Base-by-base conservation (phyloP, 2,888 invertebrate genomes). In the Seladonia tumulorum region DNA sequence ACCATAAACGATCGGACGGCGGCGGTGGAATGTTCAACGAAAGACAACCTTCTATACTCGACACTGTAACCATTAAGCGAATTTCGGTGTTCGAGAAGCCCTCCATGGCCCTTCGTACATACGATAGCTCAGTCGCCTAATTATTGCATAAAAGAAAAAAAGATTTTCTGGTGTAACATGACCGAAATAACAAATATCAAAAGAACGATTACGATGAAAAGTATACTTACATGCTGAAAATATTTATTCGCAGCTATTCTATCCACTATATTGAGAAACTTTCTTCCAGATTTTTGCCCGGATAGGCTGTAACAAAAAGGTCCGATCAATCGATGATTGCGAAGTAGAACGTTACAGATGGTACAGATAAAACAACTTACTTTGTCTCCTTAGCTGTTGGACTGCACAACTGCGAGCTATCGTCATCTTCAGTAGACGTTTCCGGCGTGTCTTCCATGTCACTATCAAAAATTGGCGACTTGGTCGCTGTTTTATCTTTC, bases 1-100 rank as follows among this genome's bases (percentile, higher is more conserved):
- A 96, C 99, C 99, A 99, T n/a, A 99, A 93, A 81, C 99, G 96
- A 95, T 99, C 98, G 87, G 98, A 97, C 0, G 99, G 99, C 63
- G 98, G 98, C 42, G 98, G 97, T 22, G 99, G 98, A 91, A 98
- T 96, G 95, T 99, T 99, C 82, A 98, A 91, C 5, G 97, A 97
- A 81, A 99, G 95, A 45, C 97, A 96, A 2, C 99, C 99, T 88
- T 97, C 96, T 68, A 98, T 95, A 53, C 97, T 97, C 87, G 97
- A 97, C 70, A 99, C 95, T 94, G 98, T 98, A n/a, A 99, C 97
- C 91, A 97, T 97, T 87, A 99, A 96, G 89, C 98, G 96, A 80
- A 99, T 96, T 88, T 98, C 98, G 0, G 98, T 99, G 93, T 98
- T 98, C 4, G 98, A 98, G 5, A 99, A 97, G 10, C 97, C 98